Evolutionary conservation across 2,113 vertebrate genomes (phyloP).

Genomic region (Conger conger): DNA sequence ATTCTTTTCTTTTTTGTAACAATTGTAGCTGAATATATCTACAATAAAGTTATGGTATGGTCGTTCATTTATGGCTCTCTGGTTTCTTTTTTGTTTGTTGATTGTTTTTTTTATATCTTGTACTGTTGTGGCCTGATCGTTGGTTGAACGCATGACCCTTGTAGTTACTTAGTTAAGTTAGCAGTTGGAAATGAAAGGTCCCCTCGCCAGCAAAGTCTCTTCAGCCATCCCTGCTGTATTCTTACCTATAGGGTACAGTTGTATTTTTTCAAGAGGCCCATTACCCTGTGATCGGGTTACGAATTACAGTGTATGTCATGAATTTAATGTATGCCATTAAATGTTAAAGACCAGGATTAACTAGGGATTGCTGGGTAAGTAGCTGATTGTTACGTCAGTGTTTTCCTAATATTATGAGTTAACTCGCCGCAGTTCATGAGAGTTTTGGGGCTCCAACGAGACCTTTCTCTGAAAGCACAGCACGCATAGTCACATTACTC

Average conservation of each 20-base stretch:
- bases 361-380: slow-evolving; percentile 20
- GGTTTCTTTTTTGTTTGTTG: not conserved
- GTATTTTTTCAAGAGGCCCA: not conserved
- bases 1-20: slow-evolving; percentile 68
- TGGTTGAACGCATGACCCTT: not conserved
- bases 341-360: slow-evolving; percentile 33
- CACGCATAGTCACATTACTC: slow-evolving; percentile 39
- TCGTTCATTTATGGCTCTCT: slow-evolving; percentile 56
- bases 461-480: slow-evolving; percentile 16
- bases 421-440: slow-evolving; percentile 34
- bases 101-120: not conserved
- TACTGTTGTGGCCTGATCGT: not conserved
- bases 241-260: not conserved
- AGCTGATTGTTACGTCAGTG: slow-evolving; percentile 42
- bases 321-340: not conserved
- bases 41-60: slow-evolving; percentile 95
- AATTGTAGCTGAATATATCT: slow-evolving; percentile 93
- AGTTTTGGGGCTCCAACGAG: slow-evolving; percentile 24
- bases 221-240: not conserved
- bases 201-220: not conserved
- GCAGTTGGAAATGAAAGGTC: not conserved
- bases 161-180: not conserved
- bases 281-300: slow-evolving; percentile 9
- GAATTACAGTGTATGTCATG: slow-evolving; percentile 1
- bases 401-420: slow-evolving; percentile 32